Evolutionary conservation across 2,888 invertebrate genomes (phyloP), one percentile per base, ranked within the genome.

Genomic region (Conchocele bisecta): DNA sequence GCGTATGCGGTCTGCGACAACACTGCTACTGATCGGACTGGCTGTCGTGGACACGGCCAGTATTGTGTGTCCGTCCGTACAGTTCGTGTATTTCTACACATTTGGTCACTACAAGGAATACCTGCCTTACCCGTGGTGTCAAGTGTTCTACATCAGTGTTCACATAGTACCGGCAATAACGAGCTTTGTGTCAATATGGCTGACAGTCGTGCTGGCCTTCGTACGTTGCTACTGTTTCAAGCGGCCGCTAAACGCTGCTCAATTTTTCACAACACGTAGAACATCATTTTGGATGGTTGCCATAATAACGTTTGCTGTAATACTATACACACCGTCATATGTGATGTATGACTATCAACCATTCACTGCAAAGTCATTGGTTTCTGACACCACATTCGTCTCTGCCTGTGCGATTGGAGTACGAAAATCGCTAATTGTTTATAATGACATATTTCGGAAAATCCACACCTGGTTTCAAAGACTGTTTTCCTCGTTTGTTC

Each of bases 161-260:
- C 33, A 57, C 13, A 31, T 57, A 7, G 37, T 59, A n/a, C 53
- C 54, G 1, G 51, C 56, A 6, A 26, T 61, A 31, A 51, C 61
- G 6, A 60, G 66, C 46, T 33, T 61, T 15, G 24, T 71, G 1
- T 71, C 71, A 4, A 33, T 66, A 11, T 71, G 66, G 71, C 26
- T 66, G 24, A 71, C 66, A 0, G 66, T 71, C 6, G 17, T 66
- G 11, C 39, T 71, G 7, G 71, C 71, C 17, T 60, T 15, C n/a
- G 42, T 66, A 15, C 56, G 71, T 24, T 71, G 39, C 26, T 44
- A 35, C 13, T 66, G 71, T 46, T 22, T 71, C 3, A 54, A 61
- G 15, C 50, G 57, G 3, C 71, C 71, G 7, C 53, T 66, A 13
- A 29, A 20, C 48, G 60, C 66, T 0, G 39, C 26, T 11, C n/a